A percentile compares a stretch with the other conserved stretches of the same genome.
Evolutionary conservation across 2,797 vertebrate species (phyloP).

Genomic region (Semaprochilodus insignis): DNA sequence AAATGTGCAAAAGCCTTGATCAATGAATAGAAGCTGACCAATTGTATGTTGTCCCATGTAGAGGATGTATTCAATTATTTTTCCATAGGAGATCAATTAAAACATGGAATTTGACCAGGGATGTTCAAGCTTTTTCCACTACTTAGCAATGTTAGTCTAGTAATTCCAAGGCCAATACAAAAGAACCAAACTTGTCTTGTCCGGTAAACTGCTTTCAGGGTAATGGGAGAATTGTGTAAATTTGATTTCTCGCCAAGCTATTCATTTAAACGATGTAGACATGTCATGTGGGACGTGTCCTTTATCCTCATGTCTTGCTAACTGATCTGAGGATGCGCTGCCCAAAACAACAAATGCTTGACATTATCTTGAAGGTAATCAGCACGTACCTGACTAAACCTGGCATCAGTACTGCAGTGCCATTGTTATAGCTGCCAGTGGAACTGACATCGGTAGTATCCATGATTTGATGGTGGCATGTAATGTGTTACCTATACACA

Average conservation of each 20-base stretch:
- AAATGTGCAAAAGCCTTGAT: too few relatives aligned
- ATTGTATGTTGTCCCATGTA: too few relatives aligned
- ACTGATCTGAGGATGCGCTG: not conserved
- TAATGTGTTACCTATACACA: not conserved
- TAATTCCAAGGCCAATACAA: not conserved
- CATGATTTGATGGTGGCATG: not conserved
- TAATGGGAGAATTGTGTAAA: not conserved
- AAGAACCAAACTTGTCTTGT: not conserved
- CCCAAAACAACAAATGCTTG: conserved; percentile 10
- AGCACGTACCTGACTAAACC: conserved; percentile 2
- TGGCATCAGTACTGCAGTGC: not conserved
- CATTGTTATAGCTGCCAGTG: not conserved
- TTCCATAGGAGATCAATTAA: too few relatives aligned
- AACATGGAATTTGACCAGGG: too few relatives aligned
- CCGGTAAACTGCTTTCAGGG: not conserved
- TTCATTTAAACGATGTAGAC: not conserved
- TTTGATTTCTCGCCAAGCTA: not conserved
- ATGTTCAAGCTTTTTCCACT: too few relatives aligned
- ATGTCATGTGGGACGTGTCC: not conserved
- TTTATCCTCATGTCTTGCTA: not conserved
- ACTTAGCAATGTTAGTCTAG: not conserved
- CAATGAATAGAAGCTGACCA: too few relatives aligned
- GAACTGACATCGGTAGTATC: not conserved
- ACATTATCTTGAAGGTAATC: conserved; percentile 33
- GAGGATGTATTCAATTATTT: too few relatives aligned